These are phyloP conservation scores for Conchocele bisecta DNA, from an alignment of 2,888 invertebrate genomes.

Conservation along the genomic window DNA sequence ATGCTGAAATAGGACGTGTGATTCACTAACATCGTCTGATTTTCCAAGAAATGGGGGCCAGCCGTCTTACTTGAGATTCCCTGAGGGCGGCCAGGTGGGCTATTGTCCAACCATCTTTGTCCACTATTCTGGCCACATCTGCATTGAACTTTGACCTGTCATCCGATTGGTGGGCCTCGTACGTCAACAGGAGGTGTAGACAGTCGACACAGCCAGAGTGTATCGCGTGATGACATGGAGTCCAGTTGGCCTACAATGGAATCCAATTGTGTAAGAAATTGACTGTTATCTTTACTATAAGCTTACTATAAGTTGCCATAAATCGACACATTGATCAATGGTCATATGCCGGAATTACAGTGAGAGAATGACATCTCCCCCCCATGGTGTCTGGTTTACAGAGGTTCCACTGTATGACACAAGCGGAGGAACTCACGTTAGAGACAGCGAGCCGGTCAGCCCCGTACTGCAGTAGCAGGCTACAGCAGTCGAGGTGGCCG, in stretches of 20 bases:
- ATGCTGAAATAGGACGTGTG: no score
- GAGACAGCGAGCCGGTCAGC: constrained; percentile 70
- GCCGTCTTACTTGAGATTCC: constrained; percentile 55
- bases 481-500: constrained; percentile 74
- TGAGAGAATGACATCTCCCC: no score
- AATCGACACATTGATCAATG: neutral
- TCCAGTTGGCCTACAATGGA: constrained; percentile 71
- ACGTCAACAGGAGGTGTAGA: constrained; percentile 66
- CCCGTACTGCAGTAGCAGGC: constrained; percentile 70
- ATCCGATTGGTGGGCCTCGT: constrained; percentile 39
- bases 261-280: neutral
- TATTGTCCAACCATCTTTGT: constrained; percentile 77
- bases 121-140: constrained; percentile 60
- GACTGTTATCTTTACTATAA: neutral
- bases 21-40: no score
- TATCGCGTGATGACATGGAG: constrained; percentile 77
- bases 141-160: constrained; percentile 30
- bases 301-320: neutral
- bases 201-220: constrained; percentile 70
- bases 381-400: no score
- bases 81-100: constrained; percentile 76
- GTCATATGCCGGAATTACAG: neutral
- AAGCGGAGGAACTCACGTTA: constrained; percentile 72
- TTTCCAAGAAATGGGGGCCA: neutral
- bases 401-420: no score